Evolutionary conservation across 1,140 invertebrate genomes (phyloP).

Genomic region (Heliothis subflexa): DNA sequence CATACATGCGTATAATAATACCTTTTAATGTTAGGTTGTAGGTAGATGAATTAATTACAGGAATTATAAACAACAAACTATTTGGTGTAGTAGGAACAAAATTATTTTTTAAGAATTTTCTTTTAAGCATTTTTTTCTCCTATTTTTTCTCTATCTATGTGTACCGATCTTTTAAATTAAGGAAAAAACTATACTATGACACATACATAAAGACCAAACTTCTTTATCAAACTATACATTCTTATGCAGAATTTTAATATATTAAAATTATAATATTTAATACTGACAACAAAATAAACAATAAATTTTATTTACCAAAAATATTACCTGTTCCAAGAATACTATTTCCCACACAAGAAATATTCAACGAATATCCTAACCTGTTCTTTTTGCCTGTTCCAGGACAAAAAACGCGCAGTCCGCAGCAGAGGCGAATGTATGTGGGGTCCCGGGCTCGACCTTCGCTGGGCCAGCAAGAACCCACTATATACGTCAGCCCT

Average conservation of each 20-base stretch:
- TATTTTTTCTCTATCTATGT: no score
- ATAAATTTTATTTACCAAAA: no score
- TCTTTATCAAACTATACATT: background rate
- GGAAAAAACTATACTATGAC: background rate
- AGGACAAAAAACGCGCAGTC: constrained; percentile 81
- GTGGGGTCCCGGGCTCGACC: constrained; percentile 62
- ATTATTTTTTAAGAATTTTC: no score
- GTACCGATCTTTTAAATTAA: background rate
- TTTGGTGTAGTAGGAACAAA: no score
- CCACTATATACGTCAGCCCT: constrained; percentile 79
- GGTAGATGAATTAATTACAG: no score
- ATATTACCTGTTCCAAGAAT: background rate
- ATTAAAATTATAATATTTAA: no score
- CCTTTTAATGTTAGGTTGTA: no score
- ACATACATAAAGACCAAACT: background rate
- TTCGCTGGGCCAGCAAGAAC: constrained; percentile 63
- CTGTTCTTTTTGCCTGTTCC: constrained; percentile 56
- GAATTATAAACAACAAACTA: no score
- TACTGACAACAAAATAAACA: no score
- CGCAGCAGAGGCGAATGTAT: constrained; percentile 76
- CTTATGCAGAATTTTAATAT: no score
- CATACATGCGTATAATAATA: no score
- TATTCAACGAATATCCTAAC: background rate
- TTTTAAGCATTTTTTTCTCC: no score
- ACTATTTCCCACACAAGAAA: background rate